Evolutionary conservation across 37 sponge, comb jelly and placozoan genomes (phyloP), one percentile per base, ranked within the genome.

Genomic region (Cliona cf. orientalis): DNA sequence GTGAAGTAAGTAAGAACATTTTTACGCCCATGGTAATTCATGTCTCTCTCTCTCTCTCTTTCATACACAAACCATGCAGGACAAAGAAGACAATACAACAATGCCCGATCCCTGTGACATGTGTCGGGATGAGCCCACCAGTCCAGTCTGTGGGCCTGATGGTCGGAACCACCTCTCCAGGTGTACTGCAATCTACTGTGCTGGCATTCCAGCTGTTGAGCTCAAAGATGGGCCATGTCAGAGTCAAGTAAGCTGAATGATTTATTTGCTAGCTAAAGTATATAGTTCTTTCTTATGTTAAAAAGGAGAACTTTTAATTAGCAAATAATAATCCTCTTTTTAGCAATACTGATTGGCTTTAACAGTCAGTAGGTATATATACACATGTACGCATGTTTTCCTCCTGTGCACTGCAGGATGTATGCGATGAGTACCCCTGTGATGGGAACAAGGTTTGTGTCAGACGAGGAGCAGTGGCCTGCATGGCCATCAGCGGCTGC

Each of bases 111-210:
- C 61, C n/a, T 78, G 80, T 35, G 39, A 57, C 36, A 35, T 29
- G 17, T 86, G 87, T 44, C 31, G 2, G 21, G 21, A 6, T 33
- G 29, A 22, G 2, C 74, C 65, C 14, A 26, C 67, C 0, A 26
- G 58, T 41, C 78, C 66, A 21, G 80, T 79, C 28, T 86, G 87
- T 86, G 87, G 80, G 5, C 74, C 74, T 29, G 78, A 79, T 73
- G 68, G 73, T 1, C 65, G 72, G 9, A 86, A 78, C 61, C 78
- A 86, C 69, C 64, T 44, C 46, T 76, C 58, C 45, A 0, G 29
- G 22, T 86, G 87, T 58, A 29, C 72, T 65, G 87, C 87, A 49
- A 34, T 79, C 69, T 11, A 79, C 22, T 84, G 84, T 72, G 80
- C 73, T 74, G 75, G 58, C 11, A 46, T 79, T 1, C 38, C 79